phyloP scores from a whole-genome alignment of 2,113 vertebrate genomes.

The cattle (Bos taurus) region ARS-UCD2.0 NC_037348.1:33117001-33117500 shows the following conservation, averaged over 20 bases:
- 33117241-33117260: background rate
- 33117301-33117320: background rate
- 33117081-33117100: background rate
- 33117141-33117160: background rate
- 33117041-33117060: background rate
- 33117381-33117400: background rate
- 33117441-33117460: background rate
- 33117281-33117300: background rate
- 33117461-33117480: background rate
- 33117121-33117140: background rate
- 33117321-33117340: background rate
- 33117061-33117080: background rate
- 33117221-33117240: background rate
- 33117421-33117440: background rate
- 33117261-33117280: background rate
- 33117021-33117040: background rate
- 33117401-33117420: background rate
- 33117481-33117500: background rate
- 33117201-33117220: background rate
- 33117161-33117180: background rate
- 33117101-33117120: background rate
- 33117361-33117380: background rate
- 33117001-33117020: background rate
- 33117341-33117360: background rate
- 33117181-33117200: slow-evolving; percentile 15